Base-by-base conservation (phyloP, 2,113 vertebrate genomes). In the Gila orcuttii region DNA sequence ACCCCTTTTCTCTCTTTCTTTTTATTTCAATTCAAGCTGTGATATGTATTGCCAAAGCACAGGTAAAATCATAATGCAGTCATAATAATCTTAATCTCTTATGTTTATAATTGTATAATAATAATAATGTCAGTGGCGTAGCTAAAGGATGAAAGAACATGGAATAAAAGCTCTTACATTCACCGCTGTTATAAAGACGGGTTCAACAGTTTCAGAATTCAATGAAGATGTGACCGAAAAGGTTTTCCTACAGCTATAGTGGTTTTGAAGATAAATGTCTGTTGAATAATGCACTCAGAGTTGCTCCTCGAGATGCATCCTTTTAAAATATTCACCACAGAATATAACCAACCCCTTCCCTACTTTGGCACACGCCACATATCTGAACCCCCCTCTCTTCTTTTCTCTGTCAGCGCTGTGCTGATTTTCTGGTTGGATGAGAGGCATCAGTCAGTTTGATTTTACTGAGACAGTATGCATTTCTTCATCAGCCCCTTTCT, bases 381-480 rank as follows among this genome's bases (percentile, higher is more conserved):
- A 73, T 71, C 81, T 17, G 10, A 71, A 45, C 25, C 77, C 39
- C 75, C 73, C 76, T 85, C 64, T 78, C 76, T 85, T 55, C 66
- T 28, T 55, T 82, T 17, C 69, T 84, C 80, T 77, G 78, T 84
- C 68, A 71, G 52, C 45, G 83, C 82, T 73, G 60, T 75, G 80
- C 79, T 68, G 74, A 77, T 86, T 71, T 81, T 68, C 80, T 89
- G 83, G 81, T 85, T 64, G 84, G 86, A 85, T 87, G 79, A 87
- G 86, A 77, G 86, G 87, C 84, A 87, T 86, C 86, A 89, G 85
- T 91, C 85, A 74, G 87, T 92, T 90, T 88, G 77, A 88, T 93
- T 92, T 91, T 86, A 87, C 87, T 88, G 82, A 82, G 90, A 88
- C 90, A 86, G 66, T 85, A 62, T 88, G 79, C 66, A 87, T 91